phyloP scores from a whole-genome alignment of 2,797 vertebrate species.

The Etheostoma nigrum region DNA sequence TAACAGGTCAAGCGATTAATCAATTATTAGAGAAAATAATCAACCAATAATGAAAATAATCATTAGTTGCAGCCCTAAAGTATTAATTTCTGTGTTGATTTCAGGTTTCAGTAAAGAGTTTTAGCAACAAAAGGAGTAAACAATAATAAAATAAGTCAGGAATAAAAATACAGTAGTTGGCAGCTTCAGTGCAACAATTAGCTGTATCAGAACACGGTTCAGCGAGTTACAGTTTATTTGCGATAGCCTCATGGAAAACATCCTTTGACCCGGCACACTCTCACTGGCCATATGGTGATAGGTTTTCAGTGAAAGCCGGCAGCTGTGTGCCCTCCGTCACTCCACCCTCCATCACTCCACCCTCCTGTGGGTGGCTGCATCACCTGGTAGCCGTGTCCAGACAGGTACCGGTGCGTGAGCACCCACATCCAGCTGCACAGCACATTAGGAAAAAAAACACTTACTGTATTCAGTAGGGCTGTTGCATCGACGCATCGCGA shows the following conservation, averaged over 20 bases:
- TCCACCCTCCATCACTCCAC: slow-evolving; percentile 18
- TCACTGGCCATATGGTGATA: slow-evolving; percentile 5
- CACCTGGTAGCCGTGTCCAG: slow-evolving; percentile 56
- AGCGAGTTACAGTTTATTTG: neutral
- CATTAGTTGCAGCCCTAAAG: neutral
- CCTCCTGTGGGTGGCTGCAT: slow-evolving; percentile 35
- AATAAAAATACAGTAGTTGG: neutral
- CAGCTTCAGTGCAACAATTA: neutral
- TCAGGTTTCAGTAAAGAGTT: neutral
- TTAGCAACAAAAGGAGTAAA: neutral
- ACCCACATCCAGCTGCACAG: slow-evolving; percentile 48
- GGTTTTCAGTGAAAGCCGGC: slow-evolving; percentile 38
- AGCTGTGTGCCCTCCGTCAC: slow-evolving; percentile 44
- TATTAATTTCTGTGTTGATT: neutral
- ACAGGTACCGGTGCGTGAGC: slow-evolving; percentile 58
- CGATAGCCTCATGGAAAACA: neutral
- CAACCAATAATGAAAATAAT: neutral
- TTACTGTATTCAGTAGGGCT: neutral
- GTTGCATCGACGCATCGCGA: too few relatives aligned
- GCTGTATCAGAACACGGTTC: neutral
- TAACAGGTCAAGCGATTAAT: neutral
- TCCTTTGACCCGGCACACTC: neutral
- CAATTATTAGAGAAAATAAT: neutral
- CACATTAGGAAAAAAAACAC: slow-evolving; percentile 14
- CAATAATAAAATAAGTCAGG: neutral